Conservation (phyloP, 2,113 vertebrate genomes). For the Setophaga coronata region DNA sequence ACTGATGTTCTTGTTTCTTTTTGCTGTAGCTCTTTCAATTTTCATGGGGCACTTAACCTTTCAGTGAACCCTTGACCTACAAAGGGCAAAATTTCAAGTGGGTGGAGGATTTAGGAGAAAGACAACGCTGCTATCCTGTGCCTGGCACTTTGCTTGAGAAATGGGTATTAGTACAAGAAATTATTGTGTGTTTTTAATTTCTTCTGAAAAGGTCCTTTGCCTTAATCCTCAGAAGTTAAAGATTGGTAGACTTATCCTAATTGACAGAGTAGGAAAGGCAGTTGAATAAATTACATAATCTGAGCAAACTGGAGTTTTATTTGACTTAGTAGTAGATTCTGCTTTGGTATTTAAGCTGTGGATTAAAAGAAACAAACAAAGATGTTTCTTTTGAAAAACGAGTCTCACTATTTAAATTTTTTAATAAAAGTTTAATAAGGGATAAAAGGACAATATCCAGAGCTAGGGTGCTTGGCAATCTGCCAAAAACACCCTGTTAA, state of each 20-base stretch:
- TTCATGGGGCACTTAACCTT: neutral
- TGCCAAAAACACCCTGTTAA: neutral
- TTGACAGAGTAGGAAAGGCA: neutral
- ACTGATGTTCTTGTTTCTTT: neutral
- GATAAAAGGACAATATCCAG: neutral
- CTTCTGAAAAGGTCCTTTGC: neutral
- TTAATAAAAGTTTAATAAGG: neutral
- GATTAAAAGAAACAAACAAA: neutral
- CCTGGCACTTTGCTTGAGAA: neutral
- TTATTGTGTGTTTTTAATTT: neutral
- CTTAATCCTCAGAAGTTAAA: neutral
- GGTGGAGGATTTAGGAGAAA: neutral
- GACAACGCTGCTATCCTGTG: rapidly evolving
- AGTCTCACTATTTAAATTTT: neutral
- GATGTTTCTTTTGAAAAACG: neutral
- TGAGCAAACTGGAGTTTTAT: neutral
- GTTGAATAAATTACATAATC: neutral
- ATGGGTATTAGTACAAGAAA: neutral
- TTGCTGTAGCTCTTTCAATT: neutral
- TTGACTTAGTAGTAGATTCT: neutral
- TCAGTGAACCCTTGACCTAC: neutral
- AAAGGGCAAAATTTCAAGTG: neutral
- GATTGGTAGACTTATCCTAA: neutral
- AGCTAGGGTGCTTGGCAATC: neutral
- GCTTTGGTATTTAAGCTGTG: neutral